Evolutionary conservation across 2,797 vertebrate species (phyloP).

Genomic region (Intellagama lesueurii): DNA sequence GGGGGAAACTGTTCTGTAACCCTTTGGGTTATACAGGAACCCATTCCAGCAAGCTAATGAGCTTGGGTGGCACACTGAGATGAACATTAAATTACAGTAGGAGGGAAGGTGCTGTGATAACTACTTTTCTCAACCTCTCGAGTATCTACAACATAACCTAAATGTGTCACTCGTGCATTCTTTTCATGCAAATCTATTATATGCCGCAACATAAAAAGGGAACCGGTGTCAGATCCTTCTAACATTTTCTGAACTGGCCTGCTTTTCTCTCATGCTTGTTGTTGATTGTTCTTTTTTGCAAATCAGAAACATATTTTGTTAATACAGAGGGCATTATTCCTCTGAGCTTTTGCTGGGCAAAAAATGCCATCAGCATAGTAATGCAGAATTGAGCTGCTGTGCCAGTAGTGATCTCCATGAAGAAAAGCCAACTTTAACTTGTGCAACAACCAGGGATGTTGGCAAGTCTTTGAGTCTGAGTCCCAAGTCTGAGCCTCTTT

Average conservation of each 20-base stretch:
- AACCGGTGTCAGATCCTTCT: neutral
- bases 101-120: neutral
- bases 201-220: slow-evolving; percentile 41
- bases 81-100: slow-evolving; percentile 24
- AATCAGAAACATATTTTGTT: slow-evolving; percentile 44
- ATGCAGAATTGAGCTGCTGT: too few relatives aligned
- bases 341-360: too few relatives aligned
- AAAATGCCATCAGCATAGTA: too few relatives aligned
- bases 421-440: too few relatives aligned
- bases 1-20: slow-evolving; percentile 16
- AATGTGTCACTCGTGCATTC: slow-evolving; percentile 54
- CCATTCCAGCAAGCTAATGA: slow-evolving; percentile 50
- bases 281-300: neutral
- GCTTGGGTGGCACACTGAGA: slow-evolving; percentile 31
- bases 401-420: too few relatives aligned
- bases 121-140: slow-evolving; percentile 27
- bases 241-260: neutral
- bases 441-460: too few relatives aligned
- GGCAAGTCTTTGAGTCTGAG: too few relatives aligned
- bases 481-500: too few relatives aligned
- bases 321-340: too few relatives aligned
- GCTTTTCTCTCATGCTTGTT: slow-evolving; percentile 23
- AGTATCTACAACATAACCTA: slow-evolving; percentile 34
- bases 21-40: slow-evolving; percentile 41
- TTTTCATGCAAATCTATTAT: slow-evolving; percentile 51